phyloP scores from a whole-genome alignment of 2,888 invertebrate species.

The Lasioglossum marginatum region DNA sequence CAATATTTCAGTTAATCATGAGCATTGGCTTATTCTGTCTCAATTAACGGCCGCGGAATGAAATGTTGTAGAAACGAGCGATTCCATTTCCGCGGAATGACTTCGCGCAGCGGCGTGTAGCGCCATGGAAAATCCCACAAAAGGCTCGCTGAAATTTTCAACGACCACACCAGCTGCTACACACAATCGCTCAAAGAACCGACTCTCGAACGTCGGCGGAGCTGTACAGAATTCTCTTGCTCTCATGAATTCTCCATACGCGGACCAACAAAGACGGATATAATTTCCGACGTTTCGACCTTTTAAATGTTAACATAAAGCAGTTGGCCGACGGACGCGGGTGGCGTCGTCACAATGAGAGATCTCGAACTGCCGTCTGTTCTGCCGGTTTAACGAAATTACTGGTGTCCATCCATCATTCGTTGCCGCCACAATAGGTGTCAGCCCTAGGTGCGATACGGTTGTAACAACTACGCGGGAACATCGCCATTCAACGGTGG shows the following conservation, averaged over 20 bases:
- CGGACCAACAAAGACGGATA: neutral
- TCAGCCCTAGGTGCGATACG: constrained; percentile 37
- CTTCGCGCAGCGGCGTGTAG: neutral
- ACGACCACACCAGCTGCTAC: neutral
- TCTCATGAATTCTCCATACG: neutral
- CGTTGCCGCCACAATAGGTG: constrained; percentile 32
- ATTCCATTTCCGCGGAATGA: neutral
- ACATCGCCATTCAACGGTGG: constrained; percentile 27
- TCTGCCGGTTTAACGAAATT: constrained; percentile 39
- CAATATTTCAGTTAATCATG: neutral
- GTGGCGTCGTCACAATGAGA: neutral
- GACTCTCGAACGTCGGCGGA: neutral
- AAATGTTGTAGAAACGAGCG: neutral
- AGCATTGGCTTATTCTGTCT: neutral
- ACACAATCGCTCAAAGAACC: neutral
- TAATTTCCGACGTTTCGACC: neutral
- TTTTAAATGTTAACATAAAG: neutral
- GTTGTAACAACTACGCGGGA: constrained; percentile 3
- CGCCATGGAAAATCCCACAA: neutral
- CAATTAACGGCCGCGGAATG: neutral
- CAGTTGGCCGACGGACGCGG: neutral
- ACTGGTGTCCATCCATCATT: constrained; percentile 40
- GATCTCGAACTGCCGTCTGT: neutral
- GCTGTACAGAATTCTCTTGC: neutral
- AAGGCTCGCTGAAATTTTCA: neutral